Evolutionary conservation across 2,888 invertebrate species (phyloP), one percentile per base, ranked within the genome.

Genomic region (Pseudolycoriella hygida): DNA sequence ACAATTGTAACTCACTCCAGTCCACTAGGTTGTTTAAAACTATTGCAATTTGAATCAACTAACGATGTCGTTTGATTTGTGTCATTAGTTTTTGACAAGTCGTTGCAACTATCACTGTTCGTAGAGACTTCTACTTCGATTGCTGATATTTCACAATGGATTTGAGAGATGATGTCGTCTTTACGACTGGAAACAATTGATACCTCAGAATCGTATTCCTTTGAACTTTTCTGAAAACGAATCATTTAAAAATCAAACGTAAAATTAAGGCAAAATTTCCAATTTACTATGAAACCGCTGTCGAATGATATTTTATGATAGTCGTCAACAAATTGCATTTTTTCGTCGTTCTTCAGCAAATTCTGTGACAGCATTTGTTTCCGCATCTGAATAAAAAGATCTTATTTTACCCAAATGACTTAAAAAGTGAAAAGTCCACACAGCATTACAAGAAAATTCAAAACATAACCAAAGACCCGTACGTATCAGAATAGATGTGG

Each of bases 71-170:
- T 58, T 42, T 58, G 59, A 48, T 59, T 62, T 48, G 56, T 51
- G 45, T 62, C 62, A 51, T 58, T 61, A 52, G 75, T 69, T 54
- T 73, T 73, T 3, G 60, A 54, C 67, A 74, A 52, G 67, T 75
- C 50, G 47, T 57, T 59, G 49, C 60, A 57, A 20, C 53, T 53
- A 47, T 62, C 62, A 46, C 60, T 60, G 48, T 62, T 4, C 25
- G 25, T 25, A 6, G 25, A 25, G 8, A 25, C 25, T 25, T 25
- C 25, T 8, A 25, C 62, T 43, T 62, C 61, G 38, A 60, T 61
- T 2, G 70, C 69, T 3, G 72, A 72, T 43, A 72, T 67, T 52
- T 73, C 70, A 50, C 68, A 68, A 47, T 71, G 70, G 2, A 69
- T 64, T 52, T 72, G 68, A 17, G 58, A 17, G 25, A 50, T 64